Evolutionary conservation across 2,888 invertebrate genomes (phyloP).

Genomic region (Parnassius apollo): DNA sequence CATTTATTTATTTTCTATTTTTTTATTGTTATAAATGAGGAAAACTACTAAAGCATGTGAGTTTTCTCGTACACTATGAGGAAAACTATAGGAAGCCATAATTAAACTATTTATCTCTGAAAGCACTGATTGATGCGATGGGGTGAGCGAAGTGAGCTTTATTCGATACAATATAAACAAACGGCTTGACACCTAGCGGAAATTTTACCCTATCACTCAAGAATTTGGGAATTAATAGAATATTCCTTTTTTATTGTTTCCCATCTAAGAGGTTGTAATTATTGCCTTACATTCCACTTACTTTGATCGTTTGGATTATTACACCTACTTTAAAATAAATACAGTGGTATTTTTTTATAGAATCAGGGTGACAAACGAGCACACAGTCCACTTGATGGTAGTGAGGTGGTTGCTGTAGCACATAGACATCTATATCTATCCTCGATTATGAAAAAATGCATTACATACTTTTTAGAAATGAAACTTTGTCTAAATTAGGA

Average conservation of each 20-base stretch:
- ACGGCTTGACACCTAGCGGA: constrained; percentile 33
- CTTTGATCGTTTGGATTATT: constrained; percentile 6
- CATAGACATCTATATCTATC: no score
- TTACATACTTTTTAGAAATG: no score
- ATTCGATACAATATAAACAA: constrained; percentile 31
- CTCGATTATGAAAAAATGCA: no score
- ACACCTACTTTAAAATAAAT: background rate
- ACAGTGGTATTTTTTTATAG: no score
- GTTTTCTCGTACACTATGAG: constrained; percentile 41
- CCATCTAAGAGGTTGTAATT: constrained; percentile 5
- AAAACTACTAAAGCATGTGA: background rate
- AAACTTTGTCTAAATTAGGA: no score
- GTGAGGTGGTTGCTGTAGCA: no score
- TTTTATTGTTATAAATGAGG: background rate
- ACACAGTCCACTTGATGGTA: no score
- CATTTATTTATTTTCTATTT: no score
- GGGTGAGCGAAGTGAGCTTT: constrained; percentile 48
- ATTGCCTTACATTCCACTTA: constrained; percentile 12
- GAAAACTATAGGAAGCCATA: constrained; percentile 49
- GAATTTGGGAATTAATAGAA: constrained; percentile 27
- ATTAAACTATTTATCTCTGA: constrained; percentile 75
- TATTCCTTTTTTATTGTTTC: constrained; percentile 17
- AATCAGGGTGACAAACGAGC: no score
- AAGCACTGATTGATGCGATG: constrained; percentile 51
- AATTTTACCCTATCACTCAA: constrained; percentile 29